These are phyloP conservation scores for Rhamnusium bicolor DNA, from an alignment of 2,888 invertebrate genomes.

Conservation along the genomic window DNA sequence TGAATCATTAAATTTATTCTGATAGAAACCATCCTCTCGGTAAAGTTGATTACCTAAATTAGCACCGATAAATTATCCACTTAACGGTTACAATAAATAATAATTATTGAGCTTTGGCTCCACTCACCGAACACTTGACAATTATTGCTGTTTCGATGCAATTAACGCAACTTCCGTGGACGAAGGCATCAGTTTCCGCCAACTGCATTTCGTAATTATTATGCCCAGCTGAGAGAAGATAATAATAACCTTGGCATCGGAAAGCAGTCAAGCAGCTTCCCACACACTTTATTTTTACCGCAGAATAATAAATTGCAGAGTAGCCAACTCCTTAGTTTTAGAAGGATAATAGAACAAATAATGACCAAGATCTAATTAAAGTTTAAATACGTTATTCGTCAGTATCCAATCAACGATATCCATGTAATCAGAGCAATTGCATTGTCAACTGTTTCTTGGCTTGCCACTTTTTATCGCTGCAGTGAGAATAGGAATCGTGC, in stretches of 20 bases:
- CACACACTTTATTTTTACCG: constrained; percentile 23
- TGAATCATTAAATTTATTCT: constrained; percentile 16
- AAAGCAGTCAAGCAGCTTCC: constrained; percentile 20
- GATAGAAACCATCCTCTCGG: constrained; percentile 10
- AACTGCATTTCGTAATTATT: constrained; percentile 32
- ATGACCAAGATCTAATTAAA: background rate
- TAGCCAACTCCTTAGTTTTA: background rate
- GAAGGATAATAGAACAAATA: background rate
- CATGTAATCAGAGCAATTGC: background rate
- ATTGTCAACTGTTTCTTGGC: too few relatives aligned
- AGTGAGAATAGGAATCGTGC: too few relatives aligned
- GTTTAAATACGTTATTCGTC: background rate
- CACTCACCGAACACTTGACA: background rate
- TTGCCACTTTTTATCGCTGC: too few relatives aligned
- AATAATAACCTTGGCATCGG: constrained; percentile 41
- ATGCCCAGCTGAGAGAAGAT: constrained; percentile 19
- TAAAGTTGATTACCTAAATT: constrained; percentile 1
- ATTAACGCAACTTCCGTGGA: constrained; percentile 35
- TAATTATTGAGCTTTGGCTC: constrained; percentile 5
- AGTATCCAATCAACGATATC: background rate
- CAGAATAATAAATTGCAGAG: constrained; percentile 1
- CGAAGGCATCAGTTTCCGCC: constrained; percentile 27
- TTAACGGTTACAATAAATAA: constrained; percentile 28
- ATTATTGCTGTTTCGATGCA: constrained; percentile 19
- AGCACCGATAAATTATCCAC: constrained; percentile 16